A percentile compares a stretch with the other conserved stretches of the same genome.
These are phyloP conservation scores for Cylindroiulus punctatus DNA, from an alignment of 2,888 invertebrate species.

Conservation along the genomic window DNA sequence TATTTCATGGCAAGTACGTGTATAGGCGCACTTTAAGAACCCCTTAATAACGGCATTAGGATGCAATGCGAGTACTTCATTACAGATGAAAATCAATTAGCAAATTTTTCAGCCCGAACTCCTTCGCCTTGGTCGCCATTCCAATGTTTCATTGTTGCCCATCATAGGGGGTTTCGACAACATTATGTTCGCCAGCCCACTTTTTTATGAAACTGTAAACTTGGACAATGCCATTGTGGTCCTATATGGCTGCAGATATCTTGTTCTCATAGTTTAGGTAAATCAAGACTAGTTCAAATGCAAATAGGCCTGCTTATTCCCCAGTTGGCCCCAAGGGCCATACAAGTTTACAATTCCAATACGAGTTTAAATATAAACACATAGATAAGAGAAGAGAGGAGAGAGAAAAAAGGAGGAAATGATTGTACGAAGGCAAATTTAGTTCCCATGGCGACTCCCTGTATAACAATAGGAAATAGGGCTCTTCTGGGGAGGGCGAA, in stretches of 20 bases:
- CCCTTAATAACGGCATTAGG: background rate
- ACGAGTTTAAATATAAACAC: slow-evolving; percentile 47
- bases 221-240: slow-evolving; percentile 23
- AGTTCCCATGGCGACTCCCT: slow-evolving; percentile 30
- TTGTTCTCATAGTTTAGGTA: slow-evolving; percentile 29
- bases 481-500: background rate
- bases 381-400: slow-evolving; percentile 14
- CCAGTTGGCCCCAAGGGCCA: slow-evolving; percentile 47
- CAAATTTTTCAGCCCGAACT: background rate
- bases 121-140: background rate
- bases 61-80: background rate
- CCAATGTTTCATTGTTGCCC: background rate
- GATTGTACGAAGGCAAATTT: slow-evolving; percentile 45
- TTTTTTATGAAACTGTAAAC: slow-evolving; percentile 1
- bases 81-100: background rate
- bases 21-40: too few relatives aligned
- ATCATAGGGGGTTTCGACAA: slow-evolving; percentile 15
- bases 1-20: too few relatives aligned
- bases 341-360: slow-evolving; percentile 47
- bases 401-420: slow-evolving; percentile 35
- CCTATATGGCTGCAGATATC: background rate
- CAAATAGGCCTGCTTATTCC: slow-evolving; percentile 43
- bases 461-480: slow-evolving; percentile 35
- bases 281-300: slow-evolving; percentile 47
- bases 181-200: background rate